Percentiles rank a stretch among this genome's conserved stretches.
phyloP scores from a whole-genome alignment of 1,140 invertebrate genomes.

The Hermetia illucens region DNA sequence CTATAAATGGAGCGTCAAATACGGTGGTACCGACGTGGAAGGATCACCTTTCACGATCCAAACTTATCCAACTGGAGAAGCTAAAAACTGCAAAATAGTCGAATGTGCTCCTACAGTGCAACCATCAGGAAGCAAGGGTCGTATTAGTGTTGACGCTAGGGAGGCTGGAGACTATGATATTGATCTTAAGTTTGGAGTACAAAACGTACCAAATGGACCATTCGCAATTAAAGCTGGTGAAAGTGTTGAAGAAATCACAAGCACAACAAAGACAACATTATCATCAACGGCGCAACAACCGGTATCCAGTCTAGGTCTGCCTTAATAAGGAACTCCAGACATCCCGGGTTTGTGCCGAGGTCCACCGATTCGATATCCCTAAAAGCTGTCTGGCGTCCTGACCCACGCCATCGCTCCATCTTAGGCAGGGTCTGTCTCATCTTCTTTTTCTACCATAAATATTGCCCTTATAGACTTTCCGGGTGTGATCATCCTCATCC shows the following conservation, averaged over 20 bases:
- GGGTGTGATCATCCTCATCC: too few species aligned
- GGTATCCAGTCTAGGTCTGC: too few species aligned
- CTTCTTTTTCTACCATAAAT: too few species aligned
- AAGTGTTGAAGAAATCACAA: slow-evolving; percentile 24
- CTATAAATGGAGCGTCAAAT: slow-evolving; percentile 70
- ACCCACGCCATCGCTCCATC: too few species aligned
- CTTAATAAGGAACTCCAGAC: too few species aligned
- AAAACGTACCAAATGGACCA: slow-evolving; percentile 68
- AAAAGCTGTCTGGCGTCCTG: too few species aligned
- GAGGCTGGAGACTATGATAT: slow-evolving; percentile 78
- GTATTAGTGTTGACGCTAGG: slow-evolving; percentile 69
- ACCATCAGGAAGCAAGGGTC: slow-evolving; percentile 60
- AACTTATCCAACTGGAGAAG: slow-evolving; percentile 53
- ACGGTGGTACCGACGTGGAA: slow-evolving; percentile 58
- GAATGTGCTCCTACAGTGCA: slow-evolving; percentile 52
- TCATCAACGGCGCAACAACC: too few species aligned
- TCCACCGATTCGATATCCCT: too few species aligned
- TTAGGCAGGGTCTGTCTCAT: too few species aligned
- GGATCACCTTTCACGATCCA: slow-evolving; percentile 51
- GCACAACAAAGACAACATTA: slow-evolving; percentile 11
- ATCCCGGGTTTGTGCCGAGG: too few species aligned
- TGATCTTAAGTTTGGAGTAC: slow-evolving; percentile 77
- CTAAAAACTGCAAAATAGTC: slow-evolving; percentile 62
- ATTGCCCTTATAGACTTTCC: too few species aligned
- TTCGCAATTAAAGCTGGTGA: slow-evolving; percentile 52